These are phyloP conservation scores for Tragopan temminckii DNA, from an alignment of 2,797 vertebrate species.

Conservation along the genomic window DNA sequence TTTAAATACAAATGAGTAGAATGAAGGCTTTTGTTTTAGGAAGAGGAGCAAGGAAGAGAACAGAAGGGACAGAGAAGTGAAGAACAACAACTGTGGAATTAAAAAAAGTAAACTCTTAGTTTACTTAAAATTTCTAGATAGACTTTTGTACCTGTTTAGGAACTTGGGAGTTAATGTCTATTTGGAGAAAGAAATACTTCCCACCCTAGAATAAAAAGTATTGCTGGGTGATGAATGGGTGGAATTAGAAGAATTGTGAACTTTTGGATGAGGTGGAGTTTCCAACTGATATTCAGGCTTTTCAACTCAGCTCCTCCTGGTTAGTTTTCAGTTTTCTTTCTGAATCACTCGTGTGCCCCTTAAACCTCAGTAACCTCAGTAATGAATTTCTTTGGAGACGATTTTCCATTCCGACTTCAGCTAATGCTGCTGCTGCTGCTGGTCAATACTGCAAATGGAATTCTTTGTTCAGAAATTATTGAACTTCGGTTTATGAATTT, in stretches of 20 bases:
- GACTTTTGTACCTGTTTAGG: neutral
- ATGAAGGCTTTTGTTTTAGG: neutral
- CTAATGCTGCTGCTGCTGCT: slow-evolving; percentile 17
- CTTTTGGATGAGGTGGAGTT: neutral
- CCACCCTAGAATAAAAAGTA: neutral
- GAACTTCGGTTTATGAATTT: neutral
- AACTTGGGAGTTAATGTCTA: neutral
- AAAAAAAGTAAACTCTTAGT: neutral
- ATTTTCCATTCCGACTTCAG: neutral
- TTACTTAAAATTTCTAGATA: neutral
- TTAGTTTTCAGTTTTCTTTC: neutral
- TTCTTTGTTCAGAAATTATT: slow-evolving; percentile 19
- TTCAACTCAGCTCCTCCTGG: neutral
- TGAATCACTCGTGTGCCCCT: neutral
- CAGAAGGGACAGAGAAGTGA: neutral
- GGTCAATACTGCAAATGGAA: slow-evolving; percentile 4
- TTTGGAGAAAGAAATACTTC: neutral
- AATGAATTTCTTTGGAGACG: neutral
- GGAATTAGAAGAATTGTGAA: neutral
- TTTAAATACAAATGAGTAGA: neutral
- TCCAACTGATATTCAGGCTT: neutral
- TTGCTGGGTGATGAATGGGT: neutral
- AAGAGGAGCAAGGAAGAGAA: neutral
- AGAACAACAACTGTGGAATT: neutral
- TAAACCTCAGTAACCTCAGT: neutral